Percentiles rank a stretch among this genome's conserved stretches.
Evolutionary conservation across 37 sponge, comb jelly and placozoan species (phyloP).

Genomic region (Spongilla lacustris): DNA sequence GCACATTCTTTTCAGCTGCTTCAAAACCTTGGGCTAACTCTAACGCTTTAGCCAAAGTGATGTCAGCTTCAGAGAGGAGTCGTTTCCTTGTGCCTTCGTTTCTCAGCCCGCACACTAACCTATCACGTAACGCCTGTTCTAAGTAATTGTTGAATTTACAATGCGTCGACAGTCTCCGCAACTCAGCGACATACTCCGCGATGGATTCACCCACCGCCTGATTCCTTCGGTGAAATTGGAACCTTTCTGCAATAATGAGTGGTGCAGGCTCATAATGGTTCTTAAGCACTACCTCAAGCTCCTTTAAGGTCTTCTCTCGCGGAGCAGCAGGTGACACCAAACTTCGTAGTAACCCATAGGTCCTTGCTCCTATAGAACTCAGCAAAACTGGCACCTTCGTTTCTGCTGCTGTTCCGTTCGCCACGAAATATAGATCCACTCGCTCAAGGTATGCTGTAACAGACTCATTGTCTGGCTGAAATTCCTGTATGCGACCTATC

Average conservation of each 20-base stretch:
- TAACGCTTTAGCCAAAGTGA: neutral
- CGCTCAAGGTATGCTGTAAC: slow-evolving; percentile 28
- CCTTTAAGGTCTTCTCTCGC: neutral
- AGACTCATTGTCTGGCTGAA: slow-evolving; percentile 23
- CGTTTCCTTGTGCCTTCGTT: slow-evolving; percentile 4
- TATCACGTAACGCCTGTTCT: slow-evolving; percentile 5
- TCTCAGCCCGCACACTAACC: slow-evolving; percentile 2
- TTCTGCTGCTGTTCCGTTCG: neutral
- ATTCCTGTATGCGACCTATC: slow-evolving; percentile 4
- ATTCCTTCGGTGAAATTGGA: neutral
- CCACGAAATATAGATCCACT: slow-evolving; percentile 12
- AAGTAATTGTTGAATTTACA: neutral
- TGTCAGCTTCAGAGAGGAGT: neutral
- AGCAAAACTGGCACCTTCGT: slow-evolving; percentile 20
- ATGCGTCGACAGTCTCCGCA: slow-evolving; percentile 1
- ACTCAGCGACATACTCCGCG: slow-evolving; percentile 4
- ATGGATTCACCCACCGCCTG: neutral
- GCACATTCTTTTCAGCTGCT: slow-evolving; percentile 17
- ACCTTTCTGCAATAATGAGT: slow-evolving; percentile 8
- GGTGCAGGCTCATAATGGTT: slow-evolving; percentile 25
- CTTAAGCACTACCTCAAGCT: neutral
- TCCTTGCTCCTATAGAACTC: slow-evolving; percentile 17
- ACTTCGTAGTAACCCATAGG: slow-evolving; percentile 13
- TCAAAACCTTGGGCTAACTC: slow-evolving; percentile 5
- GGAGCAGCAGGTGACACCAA: slow-evolving; percentile 15